Evolutionary conservation across 2,888 invertebrate genomes (phyloP).

Genomic region (Oxytorus armatus): DNA sequence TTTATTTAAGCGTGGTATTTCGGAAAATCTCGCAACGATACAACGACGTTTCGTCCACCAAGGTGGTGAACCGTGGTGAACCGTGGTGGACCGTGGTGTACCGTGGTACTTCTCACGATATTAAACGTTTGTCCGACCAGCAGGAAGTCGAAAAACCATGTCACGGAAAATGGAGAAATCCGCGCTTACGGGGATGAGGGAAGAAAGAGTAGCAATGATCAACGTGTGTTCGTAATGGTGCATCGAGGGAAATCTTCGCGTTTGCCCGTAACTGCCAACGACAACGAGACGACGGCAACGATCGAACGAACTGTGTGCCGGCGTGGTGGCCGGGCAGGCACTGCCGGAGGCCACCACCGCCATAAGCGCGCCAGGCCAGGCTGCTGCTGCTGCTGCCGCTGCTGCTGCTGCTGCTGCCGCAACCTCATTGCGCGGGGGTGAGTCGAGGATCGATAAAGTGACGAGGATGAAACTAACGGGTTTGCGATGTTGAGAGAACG

Average conservation of each 20-base stretch:
- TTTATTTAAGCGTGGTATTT: not conserved
- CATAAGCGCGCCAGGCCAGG: constrained; percentile 75
- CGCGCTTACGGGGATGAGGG: no score
- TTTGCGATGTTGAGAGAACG: constrained; percentile 59
- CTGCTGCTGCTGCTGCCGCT: constrained; percentile 63
- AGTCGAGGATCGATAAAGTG: constrained; percentile 80
- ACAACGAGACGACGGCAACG: constrained; percentile 61
- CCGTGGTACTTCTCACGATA: no score
- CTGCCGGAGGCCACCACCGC: constrained; percentile 77
- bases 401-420: constrained; percentile 63
- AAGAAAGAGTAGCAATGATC: not conserved
- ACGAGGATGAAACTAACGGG: constrained; percentile 55
- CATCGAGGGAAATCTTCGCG: constrained; percentile 68
- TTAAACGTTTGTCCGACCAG: no score
- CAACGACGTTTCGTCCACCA: no score
- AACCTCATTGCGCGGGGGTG: constrained; percentile 70
- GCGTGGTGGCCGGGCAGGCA: constrained; percentile 83
- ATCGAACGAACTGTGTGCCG: constrained; percentile 78
- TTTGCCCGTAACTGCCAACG: constrained; percentile 63
- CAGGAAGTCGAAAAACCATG: no score
- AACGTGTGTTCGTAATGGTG: constrained; percentile 24
- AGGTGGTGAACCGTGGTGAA: no score
- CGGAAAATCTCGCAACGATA: not conserved
- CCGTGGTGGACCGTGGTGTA: no score
- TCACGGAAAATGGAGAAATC: no score